Base-by-base conservation (phyloP, 1,140 invertebrate species). In the Tetragonula clypearis region DNA sequence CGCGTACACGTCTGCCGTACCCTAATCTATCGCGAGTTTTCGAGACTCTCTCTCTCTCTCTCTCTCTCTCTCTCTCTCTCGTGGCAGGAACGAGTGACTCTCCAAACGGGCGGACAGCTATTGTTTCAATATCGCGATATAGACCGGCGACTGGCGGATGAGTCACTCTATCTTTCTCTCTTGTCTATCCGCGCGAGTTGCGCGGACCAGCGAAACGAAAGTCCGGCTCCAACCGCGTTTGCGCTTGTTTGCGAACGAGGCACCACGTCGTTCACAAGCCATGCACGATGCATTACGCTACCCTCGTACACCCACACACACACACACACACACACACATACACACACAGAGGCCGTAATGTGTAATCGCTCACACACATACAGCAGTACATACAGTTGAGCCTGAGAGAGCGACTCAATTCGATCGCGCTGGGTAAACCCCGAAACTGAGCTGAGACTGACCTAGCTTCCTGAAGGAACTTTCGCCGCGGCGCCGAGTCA, bases 341-440 rank as follows among this genome's bases (percentile, higher is more conserved):
- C 3, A 35, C 35, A 35, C 35, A 35, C 58, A 62, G 26, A 26
- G 41, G 19, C 26, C 15, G 41, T 8, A 49, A 35, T 0, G 30
- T 55, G 53, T n/a, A 66, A 87, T 85, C 58, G 82, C 62, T 23
- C 58, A 76, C 81, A 30, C n/a, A 30, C 30, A 30, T 30, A 30
- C 30, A 30, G 30, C 30, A 30, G 30, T 1, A 30, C 30, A 30
- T 30, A 30, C 75, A 65, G 60, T 56, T 21, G 41, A 49, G 8
- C 17, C 56, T 19, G 17, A 76, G 41, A 49, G 41, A 49, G 71
- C 84, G 79, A 83, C 80, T 86, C 87, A 88, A 86, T n/a, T 80
- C 30, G 84, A 86, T 88, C 66, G 88, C 30, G 88, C 30, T 83
- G 60, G 87, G 83, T 86, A 87, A 85, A 75, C 58, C 41, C 69